Evolutionary conservation across 2,113 vertebrate genomes (phyloP).

Genomic region (Catagonus wagneri): DNA sequence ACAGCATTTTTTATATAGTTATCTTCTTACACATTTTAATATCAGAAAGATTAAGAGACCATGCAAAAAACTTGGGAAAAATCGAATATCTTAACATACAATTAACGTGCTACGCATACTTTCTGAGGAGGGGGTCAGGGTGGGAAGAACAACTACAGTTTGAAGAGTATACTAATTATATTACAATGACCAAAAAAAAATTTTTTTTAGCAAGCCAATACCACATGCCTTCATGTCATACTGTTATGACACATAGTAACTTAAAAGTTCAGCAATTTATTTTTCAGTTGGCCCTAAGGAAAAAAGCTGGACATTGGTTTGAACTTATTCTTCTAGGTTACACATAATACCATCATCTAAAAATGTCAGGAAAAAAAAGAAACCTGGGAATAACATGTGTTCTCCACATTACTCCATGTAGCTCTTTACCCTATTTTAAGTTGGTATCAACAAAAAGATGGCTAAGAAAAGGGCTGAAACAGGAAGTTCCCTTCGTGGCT

Average conservation of each 20-base stretch:
- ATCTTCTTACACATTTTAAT: background rate
- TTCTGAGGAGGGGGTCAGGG: background rate
- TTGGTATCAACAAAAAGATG: background rate
- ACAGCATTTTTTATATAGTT: background rate
- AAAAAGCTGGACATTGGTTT: background rate
- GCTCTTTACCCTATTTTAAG: slow-evolving; percentile 1
- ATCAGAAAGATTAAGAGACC: background rate
- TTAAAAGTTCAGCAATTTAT: slow-evolving; percentile 6
- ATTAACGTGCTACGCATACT: background rate
- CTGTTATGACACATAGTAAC: background rate
- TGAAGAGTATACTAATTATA: background rate
- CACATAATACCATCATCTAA: background rate
- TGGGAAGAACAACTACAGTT: background rate
- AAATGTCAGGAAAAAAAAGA: slow-evolving; percentile 8
- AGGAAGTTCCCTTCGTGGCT: too few species aligned
- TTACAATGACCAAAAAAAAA: background rate
- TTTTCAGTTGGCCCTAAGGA: background rate
- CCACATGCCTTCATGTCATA: background rate
- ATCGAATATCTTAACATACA: background rate
- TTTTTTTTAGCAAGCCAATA: background rate
- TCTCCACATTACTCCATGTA: background rate
- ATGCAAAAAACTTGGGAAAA: background rate
- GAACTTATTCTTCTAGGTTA: background rate
- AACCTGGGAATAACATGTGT: background rate
- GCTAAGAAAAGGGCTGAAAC: background rate